Evolutionary conservation across 2,113 vertebrate species (phyloP).

Genomic region (Eulemur macaco): DNA sequence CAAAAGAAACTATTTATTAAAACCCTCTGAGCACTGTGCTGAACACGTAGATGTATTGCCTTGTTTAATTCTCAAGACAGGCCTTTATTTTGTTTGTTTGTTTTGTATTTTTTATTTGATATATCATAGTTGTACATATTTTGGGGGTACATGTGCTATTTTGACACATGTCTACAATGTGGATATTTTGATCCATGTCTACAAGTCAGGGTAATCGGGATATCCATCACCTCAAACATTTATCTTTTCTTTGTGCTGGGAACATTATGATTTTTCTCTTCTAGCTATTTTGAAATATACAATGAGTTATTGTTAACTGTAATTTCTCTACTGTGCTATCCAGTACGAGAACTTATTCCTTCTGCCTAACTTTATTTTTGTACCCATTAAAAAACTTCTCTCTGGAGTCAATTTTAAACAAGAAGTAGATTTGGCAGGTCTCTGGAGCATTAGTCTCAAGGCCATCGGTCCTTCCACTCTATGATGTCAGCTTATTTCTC

Average conservation of each 20-base stretch:
- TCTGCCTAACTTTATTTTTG: no score
- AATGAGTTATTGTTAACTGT: no score
- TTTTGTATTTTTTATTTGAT: not conserved
- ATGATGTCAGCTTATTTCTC: conserved; percentile 24
- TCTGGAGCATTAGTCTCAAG: not conserved
- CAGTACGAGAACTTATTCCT: no score
- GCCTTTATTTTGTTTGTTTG: not conserved
- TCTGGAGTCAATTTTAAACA: not conserved
- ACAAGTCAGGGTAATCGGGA: not conserved
- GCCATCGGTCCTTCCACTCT: not conserved
- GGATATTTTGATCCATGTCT: no score
- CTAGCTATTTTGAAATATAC: no score
- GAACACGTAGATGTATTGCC: not conserved
- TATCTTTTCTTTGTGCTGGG: not conserved
- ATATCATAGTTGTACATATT: not conserved
- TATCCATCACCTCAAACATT: not conserved
- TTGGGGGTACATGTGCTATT: no score
- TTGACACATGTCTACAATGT: no score
- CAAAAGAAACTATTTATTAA: no score
- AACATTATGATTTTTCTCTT: not conserved
- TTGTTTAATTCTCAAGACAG: not conserved
- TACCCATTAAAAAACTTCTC: no score
- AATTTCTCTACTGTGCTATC: no score
- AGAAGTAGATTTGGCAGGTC: not conserved
- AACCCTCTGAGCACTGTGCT: not conserved